Percentiles rank a stretch among this genome's conserved stretches.
These are phyloP conservation scores for Colletes latitarsis DNA, from an alignment of 1,140 invertebrate genomes.

Conservation along the genomic window DNA sequence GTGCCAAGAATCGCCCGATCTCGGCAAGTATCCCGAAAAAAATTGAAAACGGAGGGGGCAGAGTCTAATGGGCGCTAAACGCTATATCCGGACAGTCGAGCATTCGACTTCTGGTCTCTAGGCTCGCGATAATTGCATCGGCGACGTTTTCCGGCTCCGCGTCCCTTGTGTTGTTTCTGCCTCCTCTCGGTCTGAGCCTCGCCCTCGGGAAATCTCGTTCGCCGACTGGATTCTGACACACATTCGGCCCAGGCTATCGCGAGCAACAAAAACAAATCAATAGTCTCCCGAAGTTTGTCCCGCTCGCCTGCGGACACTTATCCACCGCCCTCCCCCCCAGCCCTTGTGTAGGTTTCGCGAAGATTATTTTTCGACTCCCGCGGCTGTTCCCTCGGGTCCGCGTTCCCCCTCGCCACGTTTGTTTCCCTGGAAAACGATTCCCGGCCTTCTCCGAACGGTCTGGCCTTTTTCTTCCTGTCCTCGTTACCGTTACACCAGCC, in stretches of 20 bases:
- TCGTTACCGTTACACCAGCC: conserved; percentile 21
- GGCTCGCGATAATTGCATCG: background rate
- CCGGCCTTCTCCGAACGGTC: background rate
- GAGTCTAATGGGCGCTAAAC: too few relatives aligned
- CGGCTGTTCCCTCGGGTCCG: background rate
- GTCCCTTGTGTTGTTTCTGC: background rate
- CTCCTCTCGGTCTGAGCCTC: background rate
- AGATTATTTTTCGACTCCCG: conserved; percentile 22
- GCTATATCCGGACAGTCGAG: background rate
- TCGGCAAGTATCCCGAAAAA: too few relatives aligned
- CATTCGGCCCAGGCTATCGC: conserved; percentile 50
- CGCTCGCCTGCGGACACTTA: conserved; percentile 28
- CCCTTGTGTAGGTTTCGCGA: background rate
- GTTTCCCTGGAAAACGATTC: conserved; percentile 16
- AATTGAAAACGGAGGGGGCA: too few relatives aligned
- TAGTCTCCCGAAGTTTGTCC: conserved; percentile 25
- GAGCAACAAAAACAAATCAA: conserved; percentile 71
- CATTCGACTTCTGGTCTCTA: background rate
- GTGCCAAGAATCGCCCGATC: too few relatives aligned
- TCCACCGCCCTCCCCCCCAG: background rate
- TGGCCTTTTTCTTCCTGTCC: conserved; percentile 12
- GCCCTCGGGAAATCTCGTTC: conserved; percentile 18
- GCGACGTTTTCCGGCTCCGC: background rate
- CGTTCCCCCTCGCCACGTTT: background rate
- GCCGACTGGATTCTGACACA: conserved; percentile 44